Evolutionary conservation across 2,888 invertebrate species (phyloP).

Genomic region (Nowickia ferox): DNA sequence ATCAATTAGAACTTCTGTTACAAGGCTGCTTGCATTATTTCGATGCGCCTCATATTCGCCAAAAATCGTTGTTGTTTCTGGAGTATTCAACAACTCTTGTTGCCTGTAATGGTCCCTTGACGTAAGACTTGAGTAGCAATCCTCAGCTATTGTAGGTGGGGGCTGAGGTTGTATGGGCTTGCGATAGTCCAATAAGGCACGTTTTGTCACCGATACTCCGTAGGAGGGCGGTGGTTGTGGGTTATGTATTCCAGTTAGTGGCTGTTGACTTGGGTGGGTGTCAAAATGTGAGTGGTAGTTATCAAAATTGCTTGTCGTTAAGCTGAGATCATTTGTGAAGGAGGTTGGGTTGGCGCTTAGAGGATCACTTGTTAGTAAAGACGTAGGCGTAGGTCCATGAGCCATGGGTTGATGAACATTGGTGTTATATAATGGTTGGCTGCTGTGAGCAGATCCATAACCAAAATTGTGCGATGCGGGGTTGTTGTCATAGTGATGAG

Average conservation of each 20-base stretch:
- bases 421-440: constrained; percentile 43
- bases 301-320: constrained; percentile 74
- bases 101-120: constrained; percentile 61
- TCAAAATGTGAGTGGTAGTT: constrained; percentile 71
- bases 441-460: constrained; percentile 58
- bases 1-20: neutral
- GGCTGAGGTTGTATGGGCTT: constrained; percentile 72
- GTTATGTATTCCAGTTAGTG: constrained; percentile 24
- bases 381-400: constrained; percentile 56
- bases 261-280: constrained; percentile 28
- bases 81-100: constrained; percentile 53
- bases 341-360: constrained; percentile 60
- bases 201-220: constrained; percentile 62
- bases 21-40: neutral
- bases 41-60: constrained; percentile 48
- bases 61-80: constrained; percentile 57
- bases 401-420: constrained; percentile 50
- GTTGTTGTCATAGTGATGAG: constrained; percentile 75
- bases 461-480: constrained; percentile 64
- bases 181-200: constrained; percentile 76
- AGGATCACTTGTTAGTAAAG: constrained; percentile 51
- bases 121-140: constrained; percentile 51
- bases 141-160: constrained; percentile 40
- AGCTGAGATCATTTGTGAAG: constrained; percentile 77
- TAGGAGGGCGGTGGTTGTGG: constrained; percentile 62